Evolutionary conservation across 1,140 invertebrate species (phyloP), one percentile per base, ranked within the genome.

Genomic region (Hydropsyche tenuis): DNA sequence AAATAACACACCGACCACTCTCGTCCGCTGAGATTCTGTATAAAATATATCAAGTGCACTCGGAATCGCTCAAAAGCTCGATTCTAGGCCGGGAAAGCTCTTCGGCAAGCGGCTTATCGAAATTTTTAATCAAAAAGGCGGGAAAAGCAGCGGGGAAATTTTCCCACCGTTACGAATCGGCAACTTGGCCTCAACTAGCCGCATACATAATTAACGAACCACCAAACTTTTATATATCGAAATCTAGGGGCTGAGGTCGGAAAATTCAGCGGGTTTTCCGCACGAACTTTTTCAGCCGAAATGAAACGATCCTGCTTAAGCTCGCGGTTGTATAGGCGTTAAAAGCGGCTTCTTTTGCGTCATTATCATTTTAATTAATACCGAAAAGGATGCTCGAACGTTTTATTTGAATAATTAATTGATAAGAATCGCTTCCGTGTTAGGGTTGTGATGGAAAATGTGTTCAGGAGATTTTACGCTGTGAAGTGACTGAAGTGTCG

Each of bases 281-380:
- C 3, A 9, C 30, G 3, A 37, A 37, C 30, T 37, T 37, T 37
- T 37, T 37, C 48, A 1, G 16, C 20, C 48, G 14, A 53, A 53
- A 20, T 20, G 48, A 53, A 53, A 53, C 16, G 16, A 53, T 53
- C 48, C 9, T 9, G 30, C 48, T 20, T 18, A 20, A 53, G 20
- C 48, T 48, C 4, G 4, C 46, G 14, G 12, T n/a, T n/a, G n/a
- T n/a, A n/a, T n/a, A 3, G 46, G 12, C 9, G 30, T 37, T 3
- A 51, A 20, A 51, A 51, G 3, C 14, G 18, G 18, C 23, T 3
- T 37, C 20, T 63, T 37, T 11, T 18, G 12, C 11, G 14, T 63
- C 27, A 63, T 63, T 63, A 63, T 63, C 27, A 63, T 63, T 30
- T 63, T 63, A 63, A 63, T 63, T 63, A 63, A 63, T 37, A 25